Base-by-base conservation (phyloP, 2,113 vertebrate species). In the Nettapus auritus region DNA sequence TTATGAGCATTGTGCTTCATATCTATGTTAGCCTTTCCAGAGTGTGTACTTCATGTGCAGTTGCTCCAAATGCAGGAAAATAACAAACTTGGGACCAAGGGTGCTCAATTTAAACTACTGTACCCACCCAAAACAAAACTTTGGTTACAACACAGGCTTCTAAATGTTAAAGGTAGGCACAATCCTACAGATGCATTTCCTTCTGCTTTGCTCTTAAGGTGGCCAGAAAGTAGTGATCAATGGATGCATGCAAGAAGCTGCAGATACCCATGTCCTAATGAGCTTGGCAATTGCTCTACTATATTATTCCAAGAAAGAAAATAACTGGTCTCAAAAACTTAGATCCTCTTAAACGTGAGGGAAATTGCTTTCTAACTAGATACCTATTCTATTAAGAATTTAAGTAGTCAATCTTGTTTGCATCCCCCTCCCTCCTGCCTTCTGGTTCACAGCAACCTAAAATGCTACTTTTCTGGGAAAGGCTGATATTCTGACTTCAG, bases 391-490 rank as follows among this genome's bases (percentile, higher is more conserved):
- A 46, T 91, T 88, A 88, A 93, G 80, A 93, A 95, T 89, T 78
- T 88, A 93, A 96, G 71, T 78, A 88, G 87, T 90, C 79, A 60
- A 50, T 93, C 74, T 69, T 74, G 63, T 73, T 79, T 80, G 44
- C 14, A 53, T 74, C 64, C 67, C 42, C 86, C 82, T 34, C 60
- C 19, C 74, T 12, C 57, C 69, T 78, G 91, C 93, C 74, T 95
- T 94, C 88, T 95, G 94, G 88, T 93, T 95, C 69, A 74, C 93
- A 86, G 94, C 88, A 97, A 95, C 89, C 94, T 94, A 87, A 97
- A 98, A 97, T 96, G 92, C 96, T 97, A 95, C 97, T 98, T 98
- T 98, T 97, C 97, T 98, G 97, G 97, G 97, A 98, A 98, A 97
- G 96, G 96, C 97, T 98, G 96, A 97, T 98, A 98, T 97, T 97